These are phyloP conservation scores for Noctua janthina DNA, from an alignment of 2,888 invertebrate species.

Conservation along the genomic window DNA sequence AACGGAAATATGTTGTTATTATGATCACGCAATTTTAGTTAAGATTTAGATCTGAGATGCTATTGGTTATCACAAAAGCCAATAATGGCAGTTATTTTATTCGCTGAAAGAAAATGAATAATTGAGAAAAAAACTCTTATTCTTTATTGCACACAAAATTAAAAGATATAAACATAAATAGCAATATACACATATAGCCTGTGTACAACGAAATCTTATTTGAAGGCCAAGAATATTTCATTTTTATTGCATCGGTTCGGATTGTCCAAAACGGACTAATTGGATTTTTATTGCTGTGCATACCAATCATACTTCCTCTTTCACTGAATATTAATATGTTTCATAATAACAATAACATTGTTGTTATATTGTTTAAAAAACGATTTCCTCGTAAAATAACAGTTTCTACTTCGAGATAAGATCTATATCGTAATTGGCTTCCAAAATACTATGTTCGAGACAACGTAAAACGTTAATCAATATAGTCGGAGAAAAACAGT, in stretches of 20 bases:
- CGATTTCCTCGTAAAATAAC: neutral
- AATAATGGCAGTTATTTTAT: neutral
- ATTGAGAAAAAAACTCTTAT: neutral
- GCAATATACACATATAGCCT: neutral
- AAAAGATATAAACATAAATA: neutral
- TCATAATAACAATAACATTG: neutral
- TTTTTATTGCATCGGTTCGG: neutral
- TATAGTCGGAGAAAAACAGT: neutral
- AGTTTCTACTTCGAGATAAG: neutral
- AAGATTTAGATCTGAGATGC: neutral
- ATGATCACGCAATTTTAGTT: too few relatives aligned
- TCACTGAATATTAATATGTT: constrained; percentile 4
- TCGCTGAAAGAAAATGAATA: neutral
- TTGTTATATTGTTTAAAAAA: too few relatives aligned
- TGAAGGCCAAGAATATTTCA: neutral
- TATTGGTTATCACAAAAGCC: neutral
- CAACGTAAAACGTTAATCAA: neutral
- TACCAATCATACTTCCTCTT: neutral
- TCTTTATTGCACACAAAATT: neutral
- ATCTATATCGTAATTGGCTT: neutral
- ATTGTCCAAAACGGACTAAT: neutral
- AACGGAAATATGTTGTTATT: neutral
- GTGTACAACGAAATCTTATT: neutral
- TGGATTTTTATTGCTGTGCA: neutral
- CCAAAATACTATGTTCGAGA: neutral